Evolutionary conservation across 1,140 invertebrate genomes (phyloP), one percentile per base, ranked within the genome.

Genomic region (Drosophila sproati): DNA sequence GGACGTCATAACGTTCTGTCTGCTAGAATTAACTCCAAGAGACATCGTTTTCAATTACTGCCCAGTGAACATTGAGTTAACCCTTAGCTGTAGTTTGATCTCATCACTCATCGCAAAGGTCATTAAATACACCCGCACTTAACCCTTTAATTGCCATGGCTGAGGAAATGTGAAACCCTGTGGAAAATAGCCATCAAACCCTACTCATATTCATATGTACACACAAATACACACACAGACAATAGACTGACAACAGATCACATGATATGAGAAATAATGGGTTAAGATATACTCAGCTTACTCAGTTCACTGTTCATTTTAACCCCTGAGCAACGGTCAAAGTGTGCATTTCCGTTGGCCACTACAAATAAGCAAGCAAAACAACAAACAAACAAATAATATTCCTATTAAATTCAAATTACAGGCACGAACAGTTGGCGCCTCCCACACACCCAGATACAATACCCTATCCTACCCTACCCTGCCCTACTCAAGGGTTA

Each of bases 351-450:
- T 79, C 69, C 74, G 73, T 72, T 77, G 31, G 29, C 39, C 41
- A 35, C 20, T 55, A 68, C 32, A 61, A 56, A 66, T 51, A 52
- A 66, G 32, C 41, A 68, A 67, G 51, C 31, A n/a, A 39, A 39
- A 8, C 43, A 35, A 29, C 48, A 55, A 79, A 66, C 62, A 82
- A 82, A 82, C 79, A 82, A 78, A 82, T 79, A 82, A 78, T 79
- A 69, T 77, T 83, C 68, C 80, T 72, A 83, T 79, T 82, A 83
- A 83, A 83, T 83, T 82, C 80, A 78, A 82, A 83, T 83, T 82
- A 82, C 52, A 70, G 60, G 68, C 76, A 78, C 73, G 76, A 82
- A 82, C 80, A 82, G 76, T 76, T 82, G 79, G 78, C 63, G 57
- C 63, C 63, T 32, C 50, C 28, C 29, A 37, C 35, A 5, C 20